These are phyloP conservation scores for Latrodectus hesperus DNA, from an alignment of 2,888 invertebrate species.

Conservation along the genomic window DNA sequence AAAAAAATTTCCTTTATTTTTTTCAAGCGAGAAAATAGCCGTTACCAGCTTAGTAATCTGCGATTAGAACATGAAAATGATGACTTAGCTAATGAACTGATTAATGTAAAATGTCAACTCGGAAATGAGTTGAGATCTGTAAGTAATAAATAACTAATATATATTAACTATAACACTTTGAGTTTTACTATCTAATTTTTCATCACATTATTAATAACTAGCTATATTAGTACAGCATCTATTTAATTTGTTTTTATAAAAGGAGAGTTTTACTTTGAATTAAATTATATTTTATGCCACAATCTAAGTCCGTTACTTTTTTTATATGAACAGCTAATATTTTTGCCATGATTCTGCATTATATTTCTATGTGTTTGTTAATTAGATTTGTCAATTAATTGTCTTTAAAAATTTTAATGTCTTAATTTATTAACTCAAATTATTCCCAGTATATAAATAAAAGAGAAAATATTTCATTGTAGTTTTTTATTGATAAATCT, in stretches of 20 bases:
- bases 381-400: too few species aligned
- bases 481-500: too few species aligned
- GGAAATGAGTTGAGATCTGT: constrained; percentile 73
- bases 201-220: constrained; percentile 55
- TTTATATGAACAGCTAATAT: too few species aligned
- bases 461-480: too few species aligned
- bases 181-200: neutral
- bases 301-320: too few species aligned
- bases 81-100: constrained; percentile 79
- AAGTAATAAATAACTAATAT: constrained; percentile 61
- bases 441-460: too few species aligned
- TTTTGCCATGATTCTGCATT: too few species aligned
- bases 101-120: constrained; percentile 78
- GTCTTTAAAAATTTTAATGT: too few species aligned
- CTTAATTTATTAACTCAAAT: too few species aligned
- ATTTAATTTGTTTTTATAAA: neutral
- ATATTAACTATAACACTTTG: neutral
- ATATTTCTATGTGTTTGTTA: too few species aligned
- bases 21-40: constrained; percentile 76
- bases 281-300: too few species aligned
- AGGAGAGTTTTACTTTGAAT: too few species aligned
- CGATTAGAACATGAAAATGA: constrained; percentile 80
- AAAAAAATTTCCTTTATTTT: constrained; percentile 5
- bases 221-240: constrained; percentile 27
- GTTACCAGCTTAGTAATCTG: constrained; percentile 77